Base-by-base conservation (phyloP, 1,140 invertebrate genomes). In the Tetramorium simillimum region DNA sequence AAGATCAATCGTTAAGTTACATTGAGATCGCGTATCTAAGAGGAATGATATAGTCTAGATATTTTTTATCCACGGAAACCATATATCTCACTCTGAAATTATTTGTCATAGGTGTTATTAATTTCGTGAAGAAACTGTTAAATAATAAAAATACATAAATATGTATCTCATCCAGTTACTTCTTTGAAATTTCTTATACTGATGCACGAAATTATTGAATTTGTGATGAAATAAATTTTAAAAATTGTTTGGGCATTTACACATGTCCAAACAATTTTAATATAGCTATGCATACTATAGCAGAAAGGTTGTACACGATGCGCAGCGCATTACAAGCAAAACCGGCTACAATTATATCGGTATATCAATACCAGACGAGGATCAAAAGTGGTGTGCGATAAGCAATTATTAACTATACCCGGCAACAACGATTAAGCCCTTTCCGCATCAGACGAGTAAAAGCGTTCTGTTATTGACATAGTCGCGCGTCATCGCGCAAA, bases 391-490 rank as follows among this genome's bases (percentile, higher is more conserved):
- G 69, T 75, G 37, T 43, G 80, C 69, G 69, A 84, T 84, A 84
- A 84, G 80, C 80, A 84, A 84, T 84, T 84, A 84, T 75, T 84
- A 84, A 84, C 69, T 84, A 84, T 84, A 84, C n/a, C 53, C 53
- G 14, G 51, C 21, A 84, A 84, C 69, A 75, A 40, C 53, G 80
- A 84, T 75, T 84, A 84, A 84, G 67, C 80, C 80, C 80, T 84
- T 84, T 84, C 69, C 51, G 65, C 65, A 63, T 69, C 76, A 70
- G 77, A 65, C 72, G 82, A 56, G 72, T 77, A 86, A 78, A 88
- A 77, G 82, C 70, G 51, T 51, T 51, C 84, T 88, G 86, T 88
- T 88, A 86, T 86, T 84, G 86, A 87, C 86, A 85, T 53, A 70
- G 82, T 76, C 60, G 46, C 78, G 75, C 80, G 81, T 76, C 86